Conservation (phyloP, 1,140 invertebrate genomes). For the Caenorhabditis inopinata region DNA sequence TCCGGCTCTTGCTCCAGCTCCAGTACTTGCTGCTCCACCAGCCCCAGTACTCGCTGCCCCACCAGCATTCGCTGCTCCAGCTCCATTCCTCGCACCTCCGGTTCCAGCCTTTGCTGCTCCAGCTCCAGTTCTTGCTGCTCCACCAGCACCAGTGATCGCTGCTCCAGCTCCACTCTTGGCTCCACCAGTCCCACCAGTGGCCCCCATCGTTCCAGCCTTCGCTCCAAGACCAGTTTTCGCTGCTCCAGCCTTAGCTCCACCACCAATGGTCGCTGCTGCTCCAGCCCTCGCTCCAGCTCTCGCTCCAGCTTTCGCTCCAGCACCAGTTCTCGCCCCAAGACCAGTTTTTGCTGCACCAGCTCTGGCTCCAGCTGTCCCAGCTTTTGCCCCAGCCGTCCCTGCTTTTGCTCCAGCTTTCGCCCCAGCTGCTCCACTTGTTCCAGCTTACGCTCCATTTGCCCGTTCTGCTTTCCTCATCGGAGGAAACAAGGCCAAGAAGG, state of each 20-base stretch:
- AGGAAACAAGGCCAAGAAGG: conserved; percentile 46
- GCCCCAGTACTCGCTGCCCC: conserved; percentile 30
- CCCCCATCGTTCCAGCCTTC: background rate
- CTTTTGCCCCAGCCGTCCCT: conserved; percentile 13
- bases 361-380: conserved; percentile 16
- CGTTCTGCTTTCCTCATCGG: conserved; percentile 45
- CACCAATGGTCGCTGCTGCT: background rate
- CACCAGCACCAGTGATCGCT: conserved; percentile 33
- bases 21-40: conserved; percentile 26
- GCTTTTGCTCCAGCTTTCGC: conserved; percentile 35
- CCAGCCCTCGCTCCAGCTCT: conserved; percentile 7
- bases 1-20: conserved; percentile 30
- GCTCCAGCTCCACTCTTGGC: conserved; percentile 14
- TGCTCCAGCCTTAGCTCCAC: background rate
- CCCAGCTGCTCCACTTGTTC: conserved; percentile 38
- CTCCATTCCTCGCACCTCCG: conserved; percentile 36
- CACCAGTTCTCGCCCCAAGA: conserved; percentile 11
- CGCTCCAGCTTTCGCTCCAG: background rate
- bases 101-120: conserved; percentile 36
- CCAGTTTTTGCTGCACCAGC: background rate
- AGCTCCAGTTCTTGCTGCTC: conserved; percentile 36
- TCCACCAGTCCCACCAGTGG: conserved; percentile 28
- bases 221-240: background rate
- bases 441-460: conserved; percentile 49
- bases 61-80: conserved; percentile 26